phyloP scores from a whole-genome alignment of 2,113 vertebrate species.

The Helogale parvula region DNA sequence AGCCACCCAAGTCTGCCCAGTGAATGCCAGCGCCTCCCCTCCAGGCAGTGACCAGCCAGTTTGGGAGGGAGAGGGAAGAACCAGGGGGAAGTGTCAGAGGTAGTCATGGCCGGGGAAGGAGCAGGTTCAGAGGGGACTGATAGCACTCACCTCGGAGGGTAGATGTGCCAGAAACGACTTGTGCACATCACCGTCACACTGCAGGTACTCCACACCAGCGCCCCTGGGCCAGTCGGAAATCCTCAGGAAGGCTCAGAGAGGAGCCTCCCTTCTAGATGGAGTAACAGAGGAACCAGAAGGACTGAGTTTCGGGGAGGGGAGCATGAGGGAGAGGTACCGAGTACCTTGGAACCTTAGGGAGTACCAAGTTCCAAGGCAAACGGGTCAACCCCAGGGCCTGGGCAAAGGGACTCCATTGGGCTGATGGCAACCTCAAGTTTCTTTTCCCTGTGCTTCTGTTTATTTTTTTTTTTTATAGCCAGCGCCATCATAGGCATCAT shows the following conservation, averaged over 20 bases:
- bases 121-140: not conserved
- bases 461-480: conserved; percentile 83
- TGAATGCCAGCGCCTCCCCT: not conserved
- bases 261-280: not conserved
- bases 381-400: fast-evolving
- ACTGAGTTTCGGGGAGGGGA: not conserved
- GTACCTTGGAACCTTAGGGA: not conserved
- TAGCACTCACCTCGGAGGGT: not conserved
- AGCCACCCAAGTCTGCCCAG: not conserved
- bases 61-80: not conserved
- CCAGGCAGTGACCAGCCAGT: too few relatives aligned
- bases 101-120: not conserved
- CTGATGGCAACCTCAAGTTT: not conserved
- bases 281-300: not conserved
- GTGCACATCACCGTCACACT: not conserved
- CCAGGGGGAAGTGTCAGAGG: not conserved
- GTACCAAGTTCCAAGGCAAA: fast-evolving
- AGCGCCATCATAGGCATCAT: conserved; percentile 96
- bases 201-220: not conserved
- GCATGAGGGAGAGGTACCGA: not conserved
- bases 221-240: not conserved
- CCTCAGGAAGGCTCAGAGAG: not conserved
- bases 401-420: not conserved
- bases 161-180: not conserved
- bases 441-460: not conserved